Conservation (phyloP, 2,797 vertebrate species). For the Harpagifer antarcticus region DNA sequence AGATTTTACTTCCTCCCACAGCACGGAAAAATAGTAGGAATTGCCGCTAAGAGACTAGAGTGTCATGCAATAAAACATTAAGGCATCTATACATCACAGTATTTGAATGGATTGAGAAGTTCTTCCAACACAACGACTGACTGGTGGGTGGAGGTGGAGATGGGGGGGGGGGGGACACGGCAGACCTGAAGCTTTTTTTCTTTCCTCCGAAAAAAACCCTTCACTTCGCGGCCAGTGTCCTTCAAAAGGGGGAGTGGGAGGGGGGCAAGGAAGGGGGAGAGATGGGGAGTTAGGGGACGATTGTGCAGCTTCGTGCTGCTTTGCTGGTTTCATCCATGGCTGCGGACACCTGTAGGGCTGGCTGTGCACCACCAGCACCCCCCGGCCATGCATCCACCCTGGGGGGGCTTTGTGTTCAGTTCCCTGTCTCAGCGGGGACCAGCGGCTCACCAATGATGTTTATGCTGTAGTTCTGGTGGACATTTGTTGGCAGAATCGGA, state of each 20-base stretch:
- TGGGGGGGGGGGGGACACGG: conserved; percentile 72
- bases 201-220: conserved; percentile 82
- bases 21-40: conserved; percentile 80
- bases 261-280: conserved; percentile 8
- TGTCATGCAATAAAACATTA: conserved; percentile 99
- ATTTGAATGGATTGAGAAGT: conserved; percentile 93
- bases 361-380: conserved; percentile 58
- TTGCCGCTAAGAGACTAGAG: conserved; percentile 85
- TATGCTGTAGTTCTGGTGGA: conserved; percentile 99
- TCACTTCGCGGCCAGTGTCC: conserved; percentile 81
- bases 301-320: conserved; percentile 84
- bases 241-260: conserved; percentile 49
- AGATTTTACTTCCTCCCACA: conserved; percentile 67
- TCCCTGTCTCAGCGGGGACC: conserved; percentile 98
- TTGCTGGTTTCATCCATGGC: conserved; percentile 91
- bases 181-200: conserved; percentile 84
- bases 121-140: conserved; percentile 97
- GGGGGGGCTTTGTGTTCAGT: conserved; percentile 86
- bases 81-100: conserved; percentile 99
- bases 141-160: conserved; percentile 82
- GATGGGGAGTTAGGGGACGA: conserved; percentile 25
- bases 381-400: conserved; percentile 54
- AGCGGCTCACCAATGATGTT: conserved; percentile 99
- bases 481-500: conserved; percentile 99
- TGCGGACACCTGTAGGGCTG: conserved; percentile 73